phyloP scores from a whole-genome alignment of 2,113 vertebrate genomes.

The Callipepla californica region DNA sequence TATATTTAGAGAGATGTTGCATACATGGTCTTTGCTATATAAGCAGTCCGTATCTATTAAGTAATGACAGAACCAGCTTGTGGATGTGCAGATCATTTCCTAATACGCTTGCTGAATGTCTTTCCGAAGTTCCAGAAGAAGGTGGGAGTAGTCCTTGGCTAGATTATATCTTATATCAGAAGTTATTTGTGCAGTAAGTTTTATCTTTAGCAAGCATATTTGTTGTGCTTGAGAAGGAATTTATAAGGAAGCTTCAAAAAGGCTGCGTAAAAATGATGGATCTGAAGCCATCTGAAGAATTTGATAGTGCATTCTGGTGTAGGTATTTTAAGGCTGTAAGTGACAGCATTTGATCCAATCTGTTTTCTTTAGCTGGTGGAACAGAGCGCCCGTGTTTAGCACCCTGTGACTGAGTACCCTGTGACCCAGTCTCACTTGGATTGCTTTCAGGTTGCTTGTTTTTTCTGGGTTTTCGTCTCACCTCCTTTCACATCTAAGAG shows the following conservation, averaged over 20 bases:
- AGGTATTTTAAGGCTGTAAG: conserved; percentile 12
- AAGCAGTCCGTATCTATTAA: not conserved
- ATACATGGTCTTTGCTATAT: not conserved
- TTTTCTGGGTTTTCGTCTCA: not conserved
- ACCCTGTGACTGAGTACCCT: not conserved
- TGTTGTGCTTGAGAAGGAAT: not conserved
- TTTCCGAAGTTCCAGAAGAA: not conserved
- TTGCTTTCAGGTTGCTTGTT: not conserved
- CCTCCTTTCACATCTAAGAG: not conserved
- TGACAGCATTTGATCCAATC: not conserved
- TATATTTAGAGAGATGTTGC: not conserved
- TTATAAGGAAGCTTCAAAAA: not conserved
- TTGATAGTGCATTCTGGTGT: not conserved
- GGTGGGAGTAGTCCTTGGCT: not conserved
- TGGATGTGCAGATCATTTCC: not conserved
- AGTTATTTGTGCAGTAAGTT: not conserved
- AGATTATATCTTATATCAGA: not conserved
- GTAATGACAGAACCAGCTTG: not conserved
- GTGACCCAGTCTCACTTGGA: not conserved
- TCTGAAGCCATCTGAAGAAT: not conserved
- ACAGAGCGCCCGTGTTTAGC: not conserved
- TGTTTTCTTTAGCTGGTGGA: not conserved
- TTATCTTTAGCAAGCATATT: not conserved
- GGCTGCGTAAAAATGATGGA: not conserved
- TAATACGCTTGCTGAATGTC: not conserved